Evolutionary conservation across 2,888 invertebrate genomes (phyloP), one percentile per base, ranked within the genome.

Genomic region (Chymomyza amoena): DNA sequence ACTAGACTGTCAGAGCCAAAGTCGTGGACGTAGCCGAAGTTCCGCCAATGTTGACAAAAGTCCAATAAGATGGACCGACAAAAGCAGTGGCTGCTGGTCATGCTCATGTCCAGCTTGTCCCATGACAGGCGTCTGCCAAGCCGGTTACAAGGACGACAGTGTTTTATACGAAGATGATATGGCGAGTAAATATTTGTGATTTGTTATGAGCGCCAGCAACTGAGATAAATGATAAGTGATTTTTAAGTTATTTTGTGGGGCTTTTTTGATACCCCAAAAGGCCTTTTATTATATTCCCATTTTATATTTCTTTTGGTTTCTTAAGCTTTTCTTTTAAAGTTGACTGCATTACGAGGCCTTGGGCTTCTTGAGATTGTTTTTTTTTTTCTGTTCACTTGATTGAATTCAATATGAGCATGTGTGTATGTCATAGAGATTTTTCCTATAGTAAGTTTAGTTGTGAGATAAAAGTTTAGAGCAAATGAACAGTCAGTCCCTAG

Each of bases 111-210:
- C 68, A 65, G 72, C 59, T 63, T 64, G 72, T 68, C 68, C 72
- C 71, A 52, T 57, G 70, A 59, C 56, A 51, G 45, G 16, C 64
- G 20, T 10, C 64, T 61, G 62, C 51, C 39, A 52, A n/a, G 36
- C 36, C 25, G 45, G 59, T 56, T 1, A 10, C 39, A 68, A 61
- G 56, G 57, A 28, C 25, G 70, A 77, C 75, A 77, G 69, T 79
- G 69, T 79, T 73, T 75, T 86, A 84, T 84, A 84, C 79, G 79
- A 87, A 87, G 85, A 84, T 84, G 85, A 84, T 87, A 83, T 84
- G 80, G 79, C 81, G 78, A 81, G 87, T 84, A 84, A 84, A 84
- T 84, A 84, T 84, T 84, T 84, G 84, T 87, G 84, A 84, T 84
- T 84, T 84, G 84, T 83, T 87, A 84, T 84, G 87, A 84, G 66